Conservation (phyloP, 2,888 invertebrate species). For the Chloroclystis v-ata region DNA sequence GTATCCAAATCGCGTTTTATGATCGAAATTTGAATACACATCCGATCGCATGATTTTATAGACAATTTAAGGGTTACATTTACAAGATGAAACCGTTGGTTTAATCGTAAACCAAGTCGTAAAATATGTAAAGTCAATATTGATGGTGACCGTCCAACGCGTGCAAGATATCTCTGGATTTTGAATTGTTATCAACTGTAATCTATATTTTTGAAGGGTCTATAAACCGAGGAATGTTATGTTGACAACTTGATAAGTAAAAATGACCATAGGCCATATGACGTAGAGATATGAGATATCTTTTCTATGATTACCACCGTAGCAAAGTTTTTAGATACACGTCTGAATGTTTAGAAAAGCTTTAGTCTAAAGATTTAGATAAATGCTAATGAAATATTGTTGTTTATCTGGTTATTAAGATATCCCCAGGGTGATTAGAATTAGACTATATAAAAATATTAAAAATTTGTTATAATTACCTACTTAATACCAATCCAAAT, state of each 20-base stretch:
- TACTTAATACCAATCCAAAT: too few species aligned
- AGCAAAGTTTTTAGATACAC: too few species aligned
- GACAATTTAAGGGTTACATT: conserved; percentile 62
- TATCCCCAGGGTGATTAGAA: too few species aligned
- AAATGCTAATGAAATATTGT: too few species aligned
- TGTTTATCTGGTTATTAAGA: too few species aligned
- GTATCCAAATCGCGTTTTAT: conserved; percentile 44
- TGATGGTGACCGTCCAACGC: conserved; percentile 45
- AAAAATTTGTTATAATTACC: too few species aligned
- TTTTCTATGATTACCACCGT: too few species aligned
- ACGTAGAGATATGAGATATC: too few species aligned
- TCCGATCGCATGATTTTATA: conserved; percentile 61
- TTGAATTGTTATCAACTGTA: conserved; percentile 36
- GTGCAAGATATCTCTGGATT: conserved; percentile 54
- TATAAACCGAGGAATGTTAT: conserved; percentile 14
- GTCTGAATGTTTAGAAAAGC: too few species aligned
- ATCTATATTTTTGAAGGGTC: conserved; percentile 21
- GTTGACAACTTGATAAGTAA: conserved; percentile 16
- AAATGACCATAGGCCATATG: background rate
- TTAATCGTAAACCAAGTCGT: conserved; percentile 63
- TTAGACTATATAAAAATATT: too few species aligned
- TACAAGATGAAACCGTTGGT: conserved; percentile 67
- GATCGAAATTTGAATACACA: conserved; percentile 46
- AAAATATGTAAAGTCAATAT: conserved; percentile 59
- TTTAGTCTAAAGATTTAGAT: too few species aligned